Evolutionary conservation across 2,797 vertebrate species (phyloP).

Genomic region (Tarsius wallacei): DNA sequence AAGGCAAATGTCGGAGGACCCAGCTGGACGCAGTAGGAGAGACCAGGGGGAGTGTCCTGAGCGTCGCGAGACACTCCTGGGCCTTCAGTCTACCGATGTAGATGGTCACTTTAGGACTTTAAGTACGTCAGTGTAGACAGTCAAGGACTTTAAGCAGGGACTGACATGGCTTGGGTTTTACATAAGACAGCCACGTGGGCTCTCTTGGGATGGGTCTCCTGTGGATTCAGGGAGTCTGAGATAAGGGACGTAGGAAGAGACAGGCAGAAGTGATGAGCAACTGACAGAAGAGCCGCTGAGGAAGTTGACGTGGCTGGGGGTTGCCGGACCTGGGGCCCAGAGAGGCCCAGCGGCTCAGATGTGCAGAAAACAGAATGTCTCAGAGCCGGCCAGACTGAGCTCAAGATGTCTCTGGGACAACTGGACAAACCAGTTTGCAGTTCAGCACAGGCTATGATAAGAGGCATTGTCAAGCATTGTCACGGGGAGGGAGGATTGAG

Average conservation of each 20-base stretch:
- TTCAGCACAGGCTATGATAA: conserved; percentile 56
- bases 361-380: neutral
- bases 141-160: neutral
- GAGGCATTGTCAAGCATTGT: conserved; percentile 53
- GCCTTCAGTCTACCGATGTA: neutral
- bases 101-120: neutral
- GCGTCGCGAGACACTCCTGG: neutral
- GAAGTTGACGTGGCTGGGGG: neutral
- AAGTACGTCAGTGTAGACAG: neutral
- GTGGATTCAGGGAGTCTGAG: neutral
- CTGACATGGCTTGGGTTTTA: neutral
- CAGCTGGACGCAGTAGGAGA: neutral
- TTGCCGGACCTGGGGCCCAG: neutral
- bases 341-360: neutral
- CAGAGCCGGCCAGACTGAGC: neutral
- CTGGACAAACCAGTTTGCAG: conserved; percentile 63
- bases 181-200: neutral
- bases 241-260: neutral
- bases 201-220: too few relatives aligned
- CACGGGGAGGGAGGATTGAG: neutral
- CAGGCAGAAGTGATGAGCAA: neutral
- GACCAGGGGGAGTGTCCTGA: neutral
- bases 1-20: too few relatives aligned
- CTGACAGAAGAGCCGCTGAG: neutral
- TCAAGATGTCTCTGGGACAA: conserved; percentile 58